These are phyloP conservation scores for Serripes groenlandicus DNA, from an alignment of 2,888 invertebrate genomes.

Conservation along the genomic window DNA sequence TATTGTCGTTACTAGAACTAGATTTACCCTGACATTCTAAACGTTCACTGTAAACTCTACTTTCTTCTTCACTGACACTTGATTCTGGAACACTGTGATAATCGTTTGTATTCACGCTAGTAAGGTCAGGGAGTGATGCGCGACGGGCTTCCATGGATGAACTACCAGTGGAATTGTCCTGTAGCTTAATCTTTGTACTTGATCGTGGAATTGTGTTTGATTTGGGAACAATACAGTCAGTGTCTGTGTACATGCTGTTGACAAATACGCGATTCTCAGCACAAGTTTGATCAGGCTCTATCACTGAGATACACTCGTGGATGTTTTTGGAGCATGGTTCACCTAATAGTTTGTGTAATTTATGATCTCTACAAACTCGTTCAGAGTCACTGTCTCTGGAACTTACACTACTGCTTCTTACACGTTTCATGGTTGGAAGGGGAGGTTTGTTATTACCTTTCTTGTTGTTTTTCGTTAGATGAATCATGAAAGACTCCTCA, in stretches of 20 bases:
- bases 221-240: constrained; percentile 60
- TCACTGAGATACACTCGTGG: constrained; percentile 64
- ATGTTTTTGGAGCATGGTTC: constrained; percentile 68
- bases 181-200: constrained; percentile 72
- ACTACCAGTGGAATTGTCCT: constrained; percentile 73
- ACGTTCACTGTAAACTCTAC: constrained; percentile 70
- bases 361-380: constrained; percentile 61
- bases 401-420: constrained; percentile 64
- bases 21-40: constrained; percentile 79
- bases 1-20: constrained; percentile 74
- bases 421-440: constrained; percentile 66
- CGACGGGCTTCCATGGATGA: constrained; percentile 72
- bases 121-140: constrained; percentile 72
- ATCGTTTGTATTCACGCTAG: constrained; percentile 64
- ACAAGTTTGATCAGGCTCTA: constrained; percentile 67
- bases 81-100: constrained; percentile 71
- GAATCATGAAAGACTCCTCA: constrained; percentile 75
- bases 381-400: constrained; percentile 66
- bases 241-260: constrained; percentile 70
- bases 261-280: constrained; percentile 67
- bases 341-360: constrained; percentile 66
- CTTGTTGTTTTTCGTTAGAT: constrained; percentile 60
- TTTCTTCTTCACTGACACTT: constrained; percentile 63
- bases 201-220: constrained; percentile 77
- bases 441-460: constrained; percentile 61